Evolutionary conservation across 2,888 invertebrate species (phyloP).

Genomic region (Torymus auratus): DNA sequence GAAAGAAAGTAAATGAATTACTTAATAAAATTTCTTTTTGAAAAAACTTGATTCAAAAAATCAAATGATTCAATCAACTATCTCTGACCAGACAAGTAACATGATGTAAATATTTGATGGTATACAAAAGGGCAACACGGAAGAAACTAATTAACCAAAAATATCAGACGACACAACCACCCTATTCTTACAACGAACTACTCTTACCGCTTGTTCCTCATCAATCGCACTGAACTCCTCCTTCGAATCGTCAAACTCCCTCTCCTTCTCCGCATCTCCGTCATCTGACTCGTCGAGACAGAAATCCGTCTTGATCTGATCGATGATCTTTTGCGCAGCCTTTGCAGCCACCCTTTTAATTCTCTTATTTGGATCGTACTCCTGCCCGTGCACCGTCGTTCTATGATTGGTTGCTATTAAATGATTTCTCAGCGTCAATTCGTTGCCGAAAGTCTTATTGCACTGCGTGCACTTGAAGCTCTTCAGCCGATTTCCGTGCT

Average conservation of each 20-base stretch:
- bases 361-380: slow-evolving; percentile 74
- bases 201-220: not conserved
- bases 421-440: slow-evolving; percentile 73
- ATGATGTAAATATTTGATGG: no score
- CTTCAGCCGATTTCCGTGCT: slow-evolving; percentile 58
- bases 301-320: slow-evolving; percentile 72
- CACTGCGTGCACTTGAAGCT: slow-evolving; percentile 71
- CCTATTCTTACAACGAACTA: no score
- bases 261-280: slow-evolving; percentile 58
- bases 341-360: slow-evolving; percentile 73
- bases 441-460: slow-evolving; percentile 71
- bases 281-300: slow-evolving; percentile 67
- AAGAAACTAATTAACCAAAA: no score
- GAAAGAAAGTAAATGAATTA: slow-evolving; percentile 23
- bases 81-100: no score
- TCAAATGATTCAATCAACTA: no score
- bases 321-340: slow-evolving; percentile 74
- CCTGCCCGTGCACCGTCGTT: slow-evolving; percentile 70
- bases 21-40: not conserved
- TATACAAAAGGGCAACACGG: no score
- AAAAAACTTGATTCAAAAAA: no score
- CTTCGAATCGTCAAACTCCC: slow-evolving; percentile 58
- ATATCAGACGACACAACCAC: no score
- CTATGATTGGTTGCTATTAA: slow-evolving; percentile 74
- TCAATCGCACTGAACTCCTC: not conserved